Evolutionary conservation across 2,888 invertebrate genomes (phyloP).

Genomic region (Melolontha melolontha): DNA sequence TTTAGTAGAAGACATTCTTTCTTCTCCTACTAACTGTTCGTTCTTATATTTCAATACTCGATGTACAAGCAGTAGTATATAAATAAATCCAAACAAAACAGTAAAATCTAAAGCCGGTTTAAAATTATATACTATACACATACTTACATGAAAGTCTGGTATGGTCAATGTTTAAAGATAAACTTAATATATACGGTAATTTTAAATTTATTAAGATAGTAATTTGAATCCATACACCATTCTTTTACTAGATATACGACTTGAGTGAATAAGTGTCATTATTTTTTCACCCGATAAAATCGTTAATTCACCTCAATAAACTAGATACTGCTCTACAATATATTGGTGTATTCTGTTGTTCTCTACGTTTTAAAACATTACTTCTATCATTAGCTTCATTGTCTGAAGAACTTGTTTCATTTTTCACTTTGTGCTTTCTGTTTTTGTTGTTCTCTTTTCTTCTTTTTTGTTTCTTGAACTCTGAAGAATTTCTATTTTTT

Average conservation of each 20-base stretch:
- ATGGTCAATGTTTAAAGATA: conserved; percentile 43
- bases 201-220: conserved; percentile 44
- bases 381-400: conserved; percentile 29
- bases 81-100: conserved; percentile 50
- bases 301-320: no score
- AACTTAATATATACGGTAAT: conserved; percentile 43
- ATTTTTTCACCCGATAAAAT: conserved; percentile 12
- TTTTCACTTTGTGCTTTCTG: conserved; percentile 2
- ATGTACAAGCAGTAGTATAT: conserved; percentile 48
- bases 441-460: not conserved
- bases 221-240: conserved; percentile 28
- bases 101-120: conserved; percentile 53
- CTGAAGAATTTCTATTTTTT: no score
- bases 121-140: conserved; percentile 52
- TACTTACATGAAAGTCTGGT: conserved; percentile 46
- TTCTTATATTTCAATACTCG: conserved; percentile 51
- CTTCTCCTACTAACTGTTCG: conserved; percentile 45
- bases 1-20: conserved; percentile 28
- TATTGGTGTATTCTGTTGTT: no score
- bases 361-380: not conserved
- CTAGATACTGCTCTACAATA: no score
- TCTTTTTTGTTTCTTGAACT: no score
- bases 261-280: conserved; percentile 5
- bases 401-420: conserved; percentile 21
- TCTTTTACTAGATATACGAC: conserved; percentile 11